Evolutionary conservation across 2,888 invertebrate species (phyloP).

Genomic region (Drosophila melanosoma): DNA sequence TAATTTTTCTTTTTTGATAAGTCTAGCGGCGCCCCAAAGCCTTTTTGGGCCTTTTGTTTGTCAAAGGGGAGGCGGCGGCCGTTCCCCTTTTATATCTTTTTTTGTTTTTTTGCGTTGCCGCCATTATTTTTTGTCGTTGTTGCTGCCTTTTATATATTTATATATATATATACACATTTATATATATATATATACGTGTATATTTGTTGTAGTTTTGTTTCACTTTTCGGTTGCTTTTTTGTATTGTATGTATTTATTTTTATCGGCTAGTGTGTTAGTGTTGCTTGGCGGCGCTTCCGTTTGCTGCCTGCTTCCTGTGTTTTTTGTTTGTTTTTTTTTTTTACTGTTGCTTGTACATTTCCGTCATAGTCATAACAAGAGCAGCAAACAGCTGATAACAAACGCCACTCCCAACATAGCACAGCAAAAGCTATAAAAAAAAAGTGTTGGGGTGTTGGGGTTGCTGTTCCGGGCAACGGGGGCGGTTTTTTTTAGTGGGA

Average conservation of each 20-base stretch:
- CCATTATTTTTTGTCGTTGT: constrained; percentile 47
- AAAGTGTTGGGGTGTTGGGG: constrained; percentile 36
- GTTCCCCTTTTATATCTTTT: constrained; percentile 26
- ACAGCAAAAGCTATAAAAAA: constrained; percentile 44
- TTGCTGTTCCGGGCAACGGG: not conserved
- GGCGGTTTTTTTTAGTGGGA: constrained; percentile 4
- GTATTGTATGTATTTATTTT: constrained; percentile 49
- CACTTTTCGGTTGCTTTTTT: constrained; percentile 26
- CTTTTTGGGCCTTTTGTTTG: constrained; percentile 42
- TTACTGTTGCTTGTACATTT: constrained; percentile 50
- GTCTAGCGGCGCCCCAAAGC: constrained; percentile 50
- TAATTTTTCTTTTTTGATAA: constrained; percentile 50
- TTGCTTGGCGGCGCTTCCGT: constrained; percentile 31
- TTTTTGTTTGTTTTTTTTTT: not conserved
- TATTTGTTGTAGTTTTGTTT: constrained; percentile 44
- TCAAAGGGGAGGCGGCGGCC: constrained; percentile 23
- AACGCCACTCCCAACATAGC: constrained; percentile 23
- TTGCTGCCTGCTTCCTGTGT: constrained; percentile 28
- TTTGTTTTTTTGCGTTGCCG: constrained; percentile 48
- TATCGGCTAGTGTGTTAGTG: constrained; percentile 65
- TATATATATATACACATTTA: constrained; percentile 50
- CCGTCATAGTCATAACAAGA: constrained; percentile 70
- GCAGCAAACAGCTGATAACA: constrained; percentile 73
- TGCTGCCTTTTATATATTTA: constrained; percentile 38
- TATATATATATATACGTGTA: constrained; percentile 43